Percentiles rank a stretch among this genome's conserved stretches.
Conservation (phyloP, 2,888 invertebrate genomes). For the Torymus texanus region DNA sequence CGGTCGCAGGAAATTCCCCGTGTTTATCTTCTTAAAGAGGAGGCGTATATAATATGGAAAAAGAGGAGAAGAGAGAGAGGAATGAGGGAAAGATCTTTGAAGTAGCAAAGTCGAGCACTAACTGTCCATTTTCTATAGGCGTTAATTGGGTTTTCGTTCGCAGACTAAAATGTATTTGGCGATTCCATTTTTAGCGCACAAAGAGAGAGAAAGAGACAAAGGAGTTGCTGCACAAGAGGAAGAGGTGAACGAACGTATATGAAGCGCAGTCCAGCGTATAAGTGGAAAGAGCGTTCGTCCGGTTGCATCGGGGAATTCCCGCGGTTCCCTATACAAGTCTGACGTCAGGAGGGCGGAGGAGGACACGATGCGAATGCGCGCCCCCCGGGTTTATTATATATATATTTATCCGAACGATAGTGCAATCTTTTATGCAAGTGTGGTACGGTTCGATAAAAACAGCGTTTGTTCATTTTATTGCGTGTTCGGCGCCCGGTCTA, state of each 20-base stretch:
- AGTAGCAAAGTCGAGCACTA: no score
- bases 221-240: not conserved
- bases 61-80: no score
- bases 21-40: no score
- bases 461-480: not conserved
- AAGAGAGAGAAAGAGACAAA: slow-evolving; percentile 40
- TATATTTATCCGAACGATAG: not conserved
- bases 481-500: no score
- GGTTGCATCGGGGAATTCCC: slow-evolving; percentile 42
- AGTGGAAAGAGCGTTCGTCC: not conserved
- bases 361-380: not conserved
- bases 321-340: slow-evolving; percentile 2
- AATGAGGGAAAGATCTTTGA: no score
- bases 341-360: not conserved
- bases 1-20: no score
- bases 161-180: slow-evolving; percentile 24
- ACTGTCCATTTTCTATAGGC: slow-evolving; percentile 11
- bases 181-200: slow-evolving; percentile 53
- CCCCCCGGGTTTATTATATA: no score
- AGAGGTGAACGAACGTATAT: slow-evolving; percentile 51
- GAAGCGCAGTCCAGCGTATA: not conserved
- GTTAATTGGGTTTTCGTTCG: slow-evolving; percentile 38
- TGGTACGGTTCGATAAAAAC: not conserved
- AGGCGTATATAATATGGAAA: no score
- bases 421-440: not conserved